A percentile compares a stretch with the other conserved stretches of the same genome.
Conservation (phyloP, 2,797 vertebrate species). For the Chanos chanos region DNA sequence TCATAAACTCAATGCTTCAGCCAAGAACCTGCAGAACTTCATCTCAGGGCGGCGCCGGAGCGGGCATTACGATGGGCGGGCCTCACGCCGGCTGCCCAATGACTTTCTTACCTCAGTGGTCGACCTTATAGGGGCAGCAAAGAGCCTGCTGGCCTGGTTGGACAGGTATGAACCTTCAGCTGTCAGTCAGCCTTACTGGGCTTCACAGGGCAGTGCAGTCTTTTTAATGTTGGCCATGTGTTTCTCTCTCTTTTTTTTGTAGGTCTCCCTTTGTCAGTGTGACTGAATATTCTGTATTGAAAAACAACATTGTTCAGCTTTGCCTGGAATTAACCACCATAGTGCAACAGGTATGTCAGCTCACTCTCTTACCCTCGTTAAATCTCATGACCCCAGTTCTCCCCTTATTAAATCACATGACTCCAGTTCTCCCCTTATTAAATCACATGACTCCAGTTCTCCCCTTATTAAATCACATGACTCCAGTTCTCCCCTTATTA, state of each 20-base stretch:
- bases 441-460: too few species aligned
- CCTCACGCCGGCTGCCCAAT: slow-evolving; percentile 82
- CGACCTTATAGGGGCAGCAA: slow-evolving; percentile 88
- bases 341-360: slow-evolving; percentile 89
- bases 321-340: slow-evolving; percentile 92
- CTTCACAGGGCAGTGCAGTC: background rate
- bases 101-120: slow-evolving; percentile 88
- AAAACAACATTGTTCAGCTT: slow-evolving; percentile 93
- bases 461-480: too few species aligned
- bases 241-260: too few species aligned
- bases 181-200: background rate
- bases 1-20: slow-evolving; percentile 86
- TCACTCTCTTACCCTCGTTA: too few species aligned
- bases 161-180: slow-evolving; percentile 75
- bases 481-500: too few species aligned
- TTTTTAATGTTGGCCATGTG: background rate
- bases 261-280: slow-evolving; percentile 92
- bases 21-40: slow-evolving; percentile 92
- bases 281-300: slow-evolving; percentile 91
- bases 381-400: too few species aligned
- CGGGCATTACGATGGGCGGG: slow-evolving; percentile 83
- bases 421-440: too few species aligned
- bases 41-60: slow-evolving; percentile 86
- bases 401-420: too few species aligned
- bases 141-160: slow-evolving; percentile 88